phyloP scores from a whole-genome alignment of 2,113 vertebrate species.

The Stegastes partitus region DNA sequence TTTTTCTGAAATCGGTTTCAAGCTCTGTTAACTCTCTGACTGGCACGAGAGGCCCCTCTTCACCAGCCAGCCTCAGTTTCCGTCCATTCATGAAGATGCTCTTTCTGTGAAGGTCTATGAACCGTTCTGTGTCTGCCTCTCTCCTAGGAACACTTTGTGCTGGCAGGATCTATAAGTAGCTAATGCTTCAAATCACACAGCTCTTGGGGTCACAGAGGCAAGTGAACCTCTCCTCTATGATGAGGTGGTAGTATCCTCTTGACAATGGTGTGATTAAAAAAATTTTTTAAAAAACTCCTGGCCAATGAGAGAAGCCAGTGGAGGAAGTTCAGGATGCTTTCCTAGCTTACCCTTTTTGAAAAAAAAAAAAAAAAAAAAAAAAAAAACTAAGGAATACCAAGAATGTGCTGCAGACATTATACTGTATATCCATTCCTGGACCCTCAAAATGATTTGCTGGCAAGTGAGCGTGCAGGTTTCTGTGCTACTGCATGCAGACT shows the following conservation, averaged over 20 bases:
- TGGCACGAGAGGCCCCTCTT: not conserved
- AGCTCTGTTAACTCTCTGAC: not conserved
- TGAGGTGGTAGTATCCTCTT: not conserved
- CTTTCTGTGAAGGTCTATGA: not conserved
- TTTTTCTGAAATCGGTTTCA: not conserved
- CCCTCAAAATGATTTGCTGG: conserved; percentile 11
- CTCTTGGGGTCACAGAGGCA: conserved; percentile 4
- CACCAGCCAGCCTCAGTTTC: not conserved
- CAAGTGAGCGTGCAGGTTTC: not conserved
- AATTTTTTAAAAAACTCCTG: too few relatives aligned
- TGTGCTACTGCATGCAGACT: not conserved
- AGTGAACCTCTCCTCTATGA: conserved; percentile 13
- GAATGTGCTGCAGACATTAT: not conserved
- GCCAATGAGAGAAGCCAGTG: too few relatives aligned
- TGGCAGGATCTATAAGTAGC: conserved; percentile 1
- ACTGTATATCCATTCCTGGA: not conserved
- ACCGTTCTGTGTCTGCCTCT: not conserved
- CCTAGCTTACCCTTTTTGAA: too few relatives aligned
- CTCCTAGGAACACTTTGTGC: not conserved
- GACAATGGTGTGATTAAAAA: not conserved
- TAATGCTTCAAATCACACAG: conserved; percentile 11
- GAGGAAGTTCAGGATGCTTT: not conserved
- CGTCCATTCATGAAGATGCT: not conserved
- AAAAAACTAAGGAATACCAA: not conserved
- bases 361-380: too few relatives aligned